Evolutionary conservation across 2,113 vertebrate species (phyloP).

Genomic region (Myiopsitta monachus): DNA sequence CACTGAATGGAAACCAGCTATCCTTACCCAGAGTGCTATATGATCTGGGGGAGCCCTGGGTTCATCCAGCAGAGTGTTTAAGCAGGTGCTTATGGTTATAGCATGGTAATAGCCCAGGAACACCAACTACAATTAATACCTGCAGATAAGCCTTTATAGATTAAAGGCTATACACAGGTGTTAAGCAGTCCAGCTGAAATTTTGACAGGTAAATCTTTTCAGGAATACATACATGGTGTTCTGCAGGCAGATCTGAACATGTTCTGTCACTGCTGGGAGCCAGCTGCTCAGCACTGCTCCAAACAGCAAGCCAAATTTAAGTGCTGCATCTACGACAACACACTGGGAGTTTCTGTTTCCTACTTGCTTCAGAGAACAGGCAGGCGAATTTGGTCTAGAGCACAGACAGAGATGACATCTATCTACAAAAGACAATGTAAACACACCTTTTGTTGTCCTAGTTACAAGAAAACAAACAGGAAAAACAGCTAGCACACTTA

Average conservation of each 20-base stretch:
- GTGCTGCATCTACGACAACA: background rate
- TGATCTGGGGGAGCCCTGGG: background rate
- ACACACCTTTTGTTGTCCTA: background rate
- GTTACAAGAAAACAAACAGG: background rate
- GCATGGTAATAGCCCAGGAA: background rate
- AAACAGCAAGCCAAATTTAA: background rate
- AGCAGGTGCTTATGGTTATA: background rate
- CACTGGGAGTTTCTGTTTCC: background rate
- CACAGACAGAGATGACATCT: background rate
- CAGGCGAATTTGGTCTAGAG: background rate
- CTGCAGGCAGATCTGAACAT: background rate
- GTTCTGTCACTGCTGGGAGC: background rate
- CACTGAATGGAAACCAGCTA: background rate
- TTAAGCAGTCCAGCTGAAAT: background rate
- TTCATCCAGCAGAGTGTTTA: background rate
- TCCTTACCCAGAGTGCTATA: background rate
- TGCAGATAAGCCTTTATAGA: background rate
- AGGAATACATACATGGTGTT: background rate
- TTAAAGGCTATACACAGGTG: background rate
- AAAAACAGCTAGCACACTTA: background rate
- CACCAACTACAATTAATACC: background rate
- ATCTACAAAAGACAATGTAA: background rate
- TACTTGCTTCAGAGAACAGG: background rate
- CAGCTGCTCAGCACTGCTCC: background rate
- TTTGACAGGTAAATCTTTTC: background rate